A percentile compares a stretch with the other conserved stretches of the same genome.
Evolutionary conservation across 1,140 invertebrate species (phyloP).

Genomic region (Cotesia chilonis): DNA sequence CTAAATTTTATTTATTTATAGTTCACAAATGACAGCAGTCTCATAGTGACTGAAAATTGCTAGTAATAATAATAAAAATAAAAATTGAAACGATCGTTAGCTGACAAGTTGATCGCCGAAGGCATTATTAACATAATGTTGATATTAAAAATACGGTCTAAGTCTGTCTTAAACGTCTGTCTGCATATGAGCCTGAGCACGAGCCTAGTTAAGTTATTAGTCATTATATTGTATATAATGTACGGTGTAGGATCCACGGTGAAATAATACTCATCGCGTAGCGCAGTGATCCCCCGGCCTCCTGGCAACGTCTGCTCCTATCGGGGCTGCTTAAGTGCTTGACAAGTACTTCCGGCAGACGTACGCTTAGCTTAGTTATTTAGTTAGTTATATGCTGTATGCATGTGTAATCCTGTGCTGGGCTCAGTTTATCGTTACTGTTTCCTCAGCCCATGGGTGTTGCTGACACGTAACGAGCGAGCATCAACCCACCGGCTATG

Average conservation of each 20-base stretch:
- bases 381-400: too few relatives aligned
- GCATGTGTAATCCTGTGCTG: too few relatives aligned
- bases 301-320: not conserved
- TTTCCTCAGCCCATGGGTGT: conserved; percentile 34
- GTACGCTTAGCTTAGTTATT: conserved; percentile 27
- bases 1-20: too few relatives aligned
- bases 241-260: conserved; percentile 24
- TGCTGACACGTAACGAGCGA: conserved; percentile 25
- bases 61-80: too few relatives aligned
- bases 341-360: conserved; percentile 45
- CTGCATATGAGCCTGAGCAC: not conserved
- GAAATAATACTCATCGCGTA: conserved; percentile 40
- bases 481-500: not conserved
- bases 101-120: too few relatives aligned
- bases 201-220: conserved; percentile 10
- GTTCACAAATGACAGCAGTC: too few relatives aligned
- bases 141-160: too few relatives aligned
- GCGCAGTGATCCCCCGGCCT: conserved; percentile 17
- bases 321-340: conserved; percentile 41
- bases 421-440: conserved; percentile 39
- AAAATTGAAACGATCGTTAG: too few relatives aligned
- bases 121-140: too few relatives aligned
- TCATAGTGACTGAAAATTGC: too few relatives aligned
- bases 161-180: not conserved
- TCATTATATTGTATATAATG: not conserved